Evolutionary conservation across 2,888 invertebrate genomes (phyloP).

Genomic region (Sphaeridia pumilis): DNA sequence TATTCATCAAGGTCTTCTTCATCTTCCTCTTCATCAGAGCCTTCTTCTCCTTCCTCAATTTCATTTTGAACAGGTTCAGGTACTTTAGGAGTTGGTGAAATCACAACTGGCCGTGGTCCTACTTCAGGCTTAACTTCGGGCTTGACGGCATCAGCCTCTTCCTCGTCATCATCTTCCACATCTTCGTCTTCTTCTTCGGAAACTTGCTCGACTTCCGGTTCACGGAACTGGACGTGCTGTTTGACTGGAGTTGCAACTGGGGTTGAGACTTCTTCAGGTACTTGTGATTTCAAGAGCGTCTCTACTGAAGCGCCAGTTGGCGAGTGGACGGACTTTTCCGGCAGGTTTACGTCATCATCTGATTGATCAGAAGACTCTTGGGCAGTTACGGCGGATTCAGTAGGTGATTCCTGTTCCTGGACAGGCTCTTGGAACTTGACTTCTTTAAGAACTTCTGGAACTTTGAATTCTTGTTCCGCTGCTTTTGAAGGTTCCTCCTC

Average conservation of each 20-base stretch:
- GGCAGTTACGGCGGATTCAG: neutral
- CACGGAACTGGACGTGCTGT: too few species aligned
- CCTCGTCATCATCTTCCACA: neutral
- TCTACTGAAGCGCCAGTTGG: too few species aligned
- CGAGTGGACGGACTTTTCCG: too few species aligned
- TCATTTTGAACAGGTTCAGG: neutral
- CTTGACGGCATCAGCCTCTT: neutral
- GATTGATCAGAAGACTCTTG: too few species aligned
- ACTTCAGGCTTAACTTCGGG: neutral
- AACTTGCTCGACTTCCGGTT: too few species aligned
- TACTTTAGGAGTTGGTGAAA: too few species aligned
- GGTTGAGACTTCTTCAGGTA: too few species aligned
- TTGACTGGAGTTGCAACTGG: neutral
- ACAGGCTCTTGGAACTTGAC: neutral
- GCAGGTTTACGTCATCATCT: too few species aligned
- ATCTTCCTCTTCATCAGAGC: neutral
- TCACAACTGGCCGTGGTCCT: too few species aligned
- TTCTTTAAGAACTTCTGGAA: neutral
- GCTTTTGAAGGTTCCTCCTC: neutral
- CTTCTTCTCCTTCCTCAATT: neutral
- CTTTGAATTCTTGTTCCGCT: neutral
- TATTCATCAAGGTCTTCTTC: neutral
- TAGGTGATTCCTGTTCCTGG: neutral
- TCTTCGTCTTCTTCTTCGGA: constrained; percentile 1
- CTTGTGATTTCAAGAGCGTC: too few species aligned